A percentile compares a stretch with the other conserved stretches of the same genome.
phyloP scores from a whole-genome alignment of 2,888 invertebrate species.

The Limnephilus rhombicus region DNA sequence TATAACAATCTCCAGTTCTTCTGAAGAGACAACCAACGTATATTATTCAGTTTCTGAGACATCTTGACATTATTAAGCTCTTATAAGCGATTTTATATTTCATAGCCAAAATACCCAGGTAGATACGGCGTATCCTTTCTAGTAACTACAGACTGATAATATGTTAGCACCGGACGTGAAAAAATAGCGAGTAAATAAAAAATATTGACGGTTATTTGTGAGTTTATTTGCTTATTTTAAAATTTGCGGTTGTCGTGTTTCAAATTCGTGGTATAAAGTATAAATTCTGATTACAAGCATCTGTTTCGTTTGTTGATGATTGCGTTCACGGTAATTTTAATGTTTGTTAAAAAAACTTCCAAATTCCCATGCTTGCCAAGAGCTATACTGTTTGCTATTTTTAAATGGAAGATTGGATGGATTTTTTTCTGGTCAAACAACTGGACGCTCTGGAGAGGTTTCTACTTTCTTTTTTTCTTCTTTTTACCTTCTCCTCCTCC shows the following conservation, averaged over 20 bases:
- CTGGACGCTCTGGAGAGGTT: too few species aligned
- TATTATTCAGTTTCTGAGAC: not conserved
- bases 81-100: not conserved
- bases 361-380: not conserved
- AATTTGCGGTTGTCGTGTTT: not conserved
- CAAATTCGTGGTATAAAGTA: not conserved
- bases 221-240: not conserved
- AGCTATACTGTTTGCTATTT: not conserved
- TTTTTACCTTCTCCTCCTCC: too few species aligned
- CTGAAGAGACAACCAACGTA: not conserved
- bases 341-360: not conserved
- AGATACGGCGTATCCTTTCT: not conserved
- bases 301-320: not conserved
- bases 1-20: not conserved
- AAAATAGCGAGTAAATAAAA: not conserved
- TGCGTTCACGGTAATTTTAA: too few species aligned
- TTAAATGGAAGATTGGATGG: too few species aligned
- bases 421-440: too few species aligned
- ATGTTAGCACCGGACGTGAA: not conserved
- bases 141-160: not conserved
- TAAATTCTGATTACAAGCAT: not conserved
- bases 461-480: too few species aligned
- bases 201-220: not conserved
- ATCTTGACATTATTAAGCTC: not conserved
- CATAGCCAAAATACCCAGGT: not conserved